Evolutionary conservation across 1,140 invertebrate genomes (phyloP).

Genomic region (Xylocopa sonorina): DNA sequence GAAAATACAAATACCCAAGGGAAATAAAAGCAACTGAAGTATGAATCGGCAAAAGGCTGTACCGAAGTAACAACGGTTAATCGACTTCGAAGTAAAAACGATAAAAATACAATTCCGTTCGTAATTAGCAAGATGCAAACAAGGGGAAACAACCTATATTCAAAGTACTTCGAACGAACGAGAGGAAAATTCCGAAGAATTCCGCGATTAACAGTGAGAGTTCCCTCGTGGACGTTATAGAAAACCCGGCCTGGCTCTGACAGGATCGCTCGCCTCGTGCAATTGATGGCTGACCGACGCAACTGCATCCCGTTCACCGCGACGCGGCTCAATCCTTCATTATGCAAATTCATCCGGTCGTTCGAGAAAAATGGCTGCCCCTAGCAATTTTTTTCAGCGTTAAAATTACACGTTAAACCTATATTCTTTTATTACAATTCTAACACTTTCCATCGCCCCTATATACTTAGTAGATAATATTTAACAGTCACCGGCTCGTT

Average conservation of each 20-base stretch:
- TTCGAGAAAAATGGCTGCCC: neutral
- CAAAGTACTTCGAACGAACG: neutral
- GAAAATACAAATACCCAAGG: too few species aligned
- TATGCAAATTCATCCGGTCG: neutral
- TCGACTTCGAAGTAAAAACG: neutral
- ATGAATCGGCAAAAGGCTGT: too few species aligned
- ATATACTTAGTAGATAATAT: too few species aligned
- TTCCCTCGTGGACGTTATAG: neutral
- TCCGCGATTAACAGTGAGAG: constrained; percentile 16
- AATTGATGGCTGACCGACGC: constrained; percentile 42
- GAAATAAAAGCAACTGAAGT: too few species aligned
- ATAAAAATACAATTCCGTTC: neutral
- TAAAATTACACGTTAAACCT: too few species aligned
- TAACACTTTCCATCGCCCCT: too few species aligned
- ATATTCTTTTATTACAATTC: too few species aligned
- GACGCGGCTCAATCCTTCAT: constrained; percentile 6
- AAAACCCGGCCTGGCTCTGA: constrained; percentile 22
- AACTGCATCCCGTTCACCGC: constrained; percentile 13
- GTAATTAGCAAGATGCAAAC: neutral
- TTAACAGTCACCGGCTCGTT: neutral
- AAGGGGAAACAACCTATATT: neutral
- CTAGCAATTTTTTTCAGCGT: too few species aligned
- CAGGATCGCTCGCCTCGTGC: constrained; percentile 14
- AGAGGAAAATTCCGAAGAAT: neutral
- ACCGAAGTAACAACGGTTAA: too few species aligned